Base-by-base conservation (phyloP, 1,140 invertebrate species). In the Helicorthomorpha holstii region DNA sequence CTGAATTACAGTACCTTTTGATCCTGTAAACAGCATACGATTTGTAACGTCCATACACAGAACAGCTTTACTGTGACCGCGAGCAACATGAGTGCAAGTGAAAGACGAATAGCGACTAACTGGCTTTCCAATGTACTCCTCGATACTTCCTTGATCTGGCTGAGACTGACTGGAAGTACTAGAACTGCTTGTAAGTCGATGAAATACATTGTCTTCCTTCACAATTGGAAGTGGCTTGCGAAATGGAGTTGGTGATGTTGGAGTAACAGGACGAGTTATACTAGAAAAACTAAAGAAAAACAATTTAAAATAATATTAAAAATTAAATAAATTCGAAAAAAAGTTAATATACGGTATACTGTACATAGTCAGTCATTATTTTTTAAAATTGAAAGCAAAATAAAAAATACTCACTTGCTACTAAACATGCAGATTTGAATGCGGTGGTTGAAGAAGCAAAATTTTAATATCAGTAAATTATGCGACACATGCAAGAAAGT, bases 51-150 rank as follows among this genome's bases (percentile, higher is more conserved):
- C 76, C 46, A 88, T 73, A 24, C 80, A 78, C 1, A 90, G 67
- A 27, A 90, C 83, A 23, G 85, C 79, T 68, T 84, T 83, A 25
- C 79, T 77, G 65, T 91, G 87, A 1, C 88, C 88, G 64, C 85
- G 81, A 12, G 83, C 83, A 34, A 81, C 76, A 60, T 86, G 81
- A 26, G 81, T 81, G 61, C 84, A 86, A 27, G 80, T 74, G 24
- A 89, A 65, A 57, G 82, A 22, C 44, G 19, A 52, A 45, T 4
- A 4, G 44, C 19, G 19, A 4, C 4, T 7, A 22, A 46, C 19
- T 46, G 19, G 44, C 19, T 19, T 25, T 7, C 44, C 25, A 25
- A 7, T 27, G 45, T 44, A 26, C 7, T 3, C 10, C 7, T 14
- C 41, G 3, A 46, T 44, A 22, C 38, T 34, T 52, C 58, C 66